phyloP scores from a whole-genome alignment of 2,888 invertebrate species.

The Parnassius orleans region DNA sequence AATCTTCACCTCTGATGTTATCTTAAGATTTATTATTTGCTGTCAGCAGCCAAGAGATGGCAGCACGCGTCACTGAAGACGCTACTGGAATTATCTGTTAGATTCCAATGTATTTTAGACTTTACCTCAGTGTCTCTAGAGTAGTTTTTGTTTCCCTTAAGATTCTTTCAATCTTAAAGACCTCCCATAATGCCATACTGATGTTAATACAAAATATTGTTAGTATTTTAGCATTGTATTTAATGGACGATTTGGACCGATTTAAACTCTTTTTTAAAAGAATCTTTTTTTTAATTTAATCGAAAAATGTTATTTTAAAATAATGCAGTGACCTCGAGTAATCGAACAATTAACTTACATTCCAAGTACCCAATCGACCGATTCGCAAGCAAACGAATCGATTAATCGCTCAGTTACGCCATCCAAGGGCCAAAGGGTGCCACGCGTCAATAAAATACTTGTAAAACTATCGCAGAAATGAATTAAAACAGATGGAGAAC shows the following conservation, averaged over 20 bases:
- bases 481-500: conserved; percentile 79
- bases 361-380: conserved; percentile 57
- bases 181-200: conserved; percentile 36
- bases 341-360: conserved; percentile 56
- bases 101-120: conserved; percentile 40
- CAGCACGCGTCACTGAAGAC: conserved; percentile 69
- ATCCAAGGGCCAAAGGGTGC: conserved; percentile 71
- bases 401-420: conserved; percentile 72
- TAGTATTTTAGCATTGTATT: conserved; percentile 12
- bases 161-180: conserved; percentile 29
- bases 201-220: conserved; percentile 21
- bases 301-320: conserved; percentile 13
- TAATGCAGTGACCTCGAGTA: conserved; percentile 56
- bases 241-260: conserved; percentile 20
- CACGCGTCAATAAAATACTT: conserved; percentile 79
- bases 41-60: conserved; percentile 77
- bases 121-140: conserved; percentile 35
- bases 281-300: no score
- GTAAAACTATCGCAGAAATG: conserved; percentile 80
- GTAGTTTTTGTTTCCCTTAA: conserved; percentile 12
- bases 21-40: conserved; percentile 77
- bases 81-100: conserved; percentile 60
- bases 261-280: neutral
- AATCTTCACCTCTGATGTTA: conserved; percentile 79
- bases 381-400: conserved; percentile 75